Evolutionary conservation across 2,797 vertebrate genomes (phyloP), one percentile per base, ranked within the genome.

Genomic region (Lindbergichthys nudifrons): DNA sequence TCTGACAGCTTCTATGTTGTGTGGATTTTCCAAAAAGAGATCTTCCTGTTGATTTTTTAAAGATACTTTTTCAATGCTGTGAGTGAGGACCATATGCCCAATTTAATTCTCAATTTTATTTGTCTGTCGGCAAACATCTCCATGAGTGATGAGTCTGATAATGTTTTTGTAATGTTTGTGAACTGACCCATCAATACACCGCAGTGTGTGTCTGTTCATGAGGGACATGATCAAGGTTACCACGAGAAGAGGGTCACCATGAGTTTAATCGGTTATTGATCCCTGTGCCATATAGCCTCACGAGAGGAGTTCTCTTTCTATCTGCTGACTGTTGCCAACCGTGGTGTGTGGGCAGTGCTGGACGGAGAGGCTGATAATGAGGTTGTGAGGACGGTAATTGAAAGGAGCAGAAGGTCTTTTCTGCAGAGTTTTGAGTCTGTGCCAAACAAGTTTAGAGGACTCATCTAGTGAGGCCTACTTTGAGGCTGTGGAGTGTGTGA

Each of bases 241-340:
- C 53, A 86, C 0, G 36, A 64, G 18, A 18, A 36, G 86, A 57
- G 91, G 84, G 88, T 75, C 80, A 93, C 47, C 36, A 26, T 10
- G 67, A 59, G 30, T 53, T 93, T 59, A 95, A 92, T 77, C 84
- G 58, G 60, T 82, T 63, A 13, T 36, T 94, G 60, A 94, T 91
- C 70, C 87, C 91, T 26, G 87, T 72, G 80, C 90, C 84, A 57
- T 64, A 83, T 59, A 93, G 18, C 87, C 83, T 59, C 83, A 84
- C 0, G 84, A 88, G 7, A 32, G 5, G 6, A 36, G 46, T 73
- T 86, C 3, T 87, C 89, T 10, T 87, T 90, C 32, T 86, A 92
- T 77, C 88, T 94, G 66, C 85, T 94, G 62, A 81, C 94, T 82
- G 78, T 93, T 71, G 89, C 91, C 73, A 94, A 92, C 18, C 84